phyloP scores from a whole-genome alignment of 2,888 invertebrate species.

The Thelaira solivaga region DNA sequence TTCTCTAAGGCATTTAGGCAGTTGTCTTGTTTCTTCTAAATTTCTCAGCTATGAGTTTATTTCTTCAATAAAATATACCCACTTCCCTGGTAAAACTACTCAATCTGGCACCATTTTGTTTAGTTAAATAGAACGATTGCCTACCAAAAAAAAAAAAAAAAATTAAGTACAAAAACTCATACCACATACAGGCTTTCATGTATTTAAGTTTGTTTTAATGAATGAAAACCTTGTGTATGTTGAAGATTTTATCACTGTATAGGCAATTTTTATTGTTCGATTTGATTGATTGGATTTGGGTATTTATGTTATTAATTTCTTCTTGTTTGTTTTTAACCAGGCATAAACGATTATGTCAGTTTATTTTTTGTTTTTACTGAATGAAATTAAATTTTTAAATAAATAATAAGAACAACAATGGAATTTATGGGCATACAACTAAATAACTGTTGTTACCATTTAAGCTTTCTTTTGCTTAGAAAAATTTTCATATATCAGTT shows the following conservation, averaged over 20 bases:
- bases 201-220: slow-evolving; percentile 33
- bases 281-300: slow-evolving; percentile 75
- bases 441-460: background rate
- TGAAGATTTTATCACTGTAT: slow-evolving; percentile 8
- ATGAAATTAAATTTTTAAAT: slow-evolving; percentile 12
- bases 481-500: slow-evolving; percentile 18
- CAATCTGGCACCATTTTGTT: background rate
- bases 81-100: background rate
- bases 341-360: slow-evolving; percentile 1
- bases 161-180: no score
- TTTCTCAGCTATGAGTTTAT: no score
- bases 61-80: background rate
- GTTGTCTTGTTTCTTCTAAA: no score
- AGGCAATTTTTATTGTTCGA: slow-evolving; percentile 66
- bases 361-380: slow-evolving; percentile 4
- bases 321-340: slow-evolving; percentile 41
- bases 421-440: background rate
- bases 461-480: slow-evolving; percentile 20
- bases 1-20: no score
- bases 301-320: slow-evolving; percentile 75
- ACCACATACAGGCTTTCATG: slow-evolving; percentile 3
- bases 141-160: no score
- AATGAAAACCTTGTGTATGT: slow-evolving; percentile 29
- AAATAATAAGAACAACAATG: background rate
- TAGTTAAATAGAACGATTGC: no score